Evolutionary conservation across 2,113 vertebrate species (phyloP), one percentile per base, ranked within the genome.

Genomic region (Brachyistius frenatus): DNA sequence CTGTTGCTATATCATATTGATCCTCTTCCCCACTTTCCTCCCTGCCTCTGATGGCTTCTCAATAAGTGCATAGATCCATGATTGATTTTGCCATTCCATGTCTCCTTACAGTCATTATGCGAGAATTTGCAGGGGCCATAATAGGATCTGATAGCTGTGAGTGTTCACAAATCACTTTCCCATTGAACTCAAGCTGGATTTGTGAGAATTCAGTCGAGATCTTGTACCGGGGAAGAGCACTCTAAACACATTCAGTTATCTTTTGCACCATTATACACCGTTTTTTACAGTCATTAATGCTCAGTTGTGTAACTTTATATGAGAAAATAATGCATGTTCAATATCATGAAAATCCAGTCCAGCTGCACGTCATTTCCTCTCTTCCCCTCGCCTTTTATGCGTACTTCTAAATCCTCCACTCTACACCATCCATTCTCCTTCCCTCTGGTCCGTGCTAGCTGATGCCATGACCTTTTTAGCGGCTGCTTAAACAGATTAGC

Each of bases 401-500:
- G 33, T 73, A 35, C 66, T 56, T 84, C 41, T 61, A 87, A 88
- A 81, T 90, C 79, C 79, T 79, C 68, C 73, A 83, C 85, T 88
- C 83, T 49, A 57, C 81, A 73, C 86, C 63, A 76, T 83, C 84
- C 64, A 69, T 78, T 50, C 53, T 78, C 55, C 6, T 80, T 81
- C 74, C 72, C 76, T 63, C 66, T 44, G 66, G 85, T 80, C 80
- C 70, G 84, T 50, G 44, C 89, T 84, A 74, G 85, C 84, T 55
- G 66, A 80, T 83, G 90, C 78, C 83, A 58, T 92, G 93, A 94
- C 94, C 93, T 94, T 94, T 93, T 93, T 89, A 91, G 90, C 71
- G 66, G 89, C 88, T 92, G 91, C 92, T 92, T 94, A 93, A 93
- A 92, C 86, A 94, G 92, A 94, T 93, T 94, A 94, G 78, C 91